These are phyloP conservation scores for Urosaurus nigricauda DNA, from an alignment of 2,797 vertebrate species.

Conservation along the genomic window DNA sequence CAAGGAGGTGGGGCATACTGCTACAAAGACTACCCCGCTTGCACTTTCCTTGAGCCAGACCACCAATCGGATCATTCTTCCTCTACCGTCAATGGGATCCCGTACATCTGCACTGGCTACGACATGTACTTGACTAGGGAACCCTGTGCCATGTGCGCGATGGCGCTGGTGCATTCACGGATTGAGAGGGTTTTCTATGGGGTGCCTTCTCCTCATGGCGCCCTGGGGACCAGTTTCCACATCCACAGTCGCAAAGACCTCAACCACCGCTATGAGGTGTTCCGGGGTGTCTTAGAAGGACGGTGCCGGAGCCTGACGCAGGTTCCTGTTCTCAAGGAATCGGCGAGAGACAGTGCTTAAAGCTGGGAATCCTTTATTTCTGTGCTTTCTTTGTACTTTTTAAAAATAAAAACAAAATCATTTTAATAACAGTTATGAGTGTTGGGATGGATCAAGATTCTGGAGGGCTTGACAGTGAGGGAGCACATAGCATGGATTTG, in stretches of 20 bases:
- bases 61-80: rapidly evolving
- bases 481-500: too few species aligned
- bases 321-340: not conserved
- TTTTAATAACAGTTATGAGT: not conserved
- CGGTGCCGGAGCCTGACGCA: constrained; percentile 78
- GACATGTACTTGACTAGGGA: constrained; percentile 91
- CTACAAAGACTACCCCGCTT: constrained; percentile 76
- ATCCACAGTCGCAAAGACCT: constrained; percentile 85
- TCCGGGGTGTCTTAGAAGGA: constrained; percentile 80
- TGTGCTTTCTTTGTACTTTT: not conserved
- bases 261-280: constrained; percentile 91
- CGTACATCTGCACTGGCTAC: constrained; percentile 90
- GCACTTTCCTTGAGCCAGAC: constrained; percentile 49
- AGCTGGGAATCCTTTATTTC: too few species aligned
- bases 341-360: not conserved
- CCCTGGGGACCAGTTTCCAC: constrained; percentile 85
- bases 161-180: constrained; percentile 90
- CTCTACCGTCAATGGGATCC: constrained; percentile 29
- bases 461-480: too few species aligned
- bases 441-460: not conserved
- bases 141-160: constrained; percentile 91
- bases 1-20: constrained; percentile 85
- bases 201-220: constrained; percentile 78
- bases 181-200: constrained; percentile 90
- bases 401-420: not conserved